phyloP scores from a whole-genome alignment of 1,140 invertebrate genomes.

The Trinorchestia longiramus region DNA sequence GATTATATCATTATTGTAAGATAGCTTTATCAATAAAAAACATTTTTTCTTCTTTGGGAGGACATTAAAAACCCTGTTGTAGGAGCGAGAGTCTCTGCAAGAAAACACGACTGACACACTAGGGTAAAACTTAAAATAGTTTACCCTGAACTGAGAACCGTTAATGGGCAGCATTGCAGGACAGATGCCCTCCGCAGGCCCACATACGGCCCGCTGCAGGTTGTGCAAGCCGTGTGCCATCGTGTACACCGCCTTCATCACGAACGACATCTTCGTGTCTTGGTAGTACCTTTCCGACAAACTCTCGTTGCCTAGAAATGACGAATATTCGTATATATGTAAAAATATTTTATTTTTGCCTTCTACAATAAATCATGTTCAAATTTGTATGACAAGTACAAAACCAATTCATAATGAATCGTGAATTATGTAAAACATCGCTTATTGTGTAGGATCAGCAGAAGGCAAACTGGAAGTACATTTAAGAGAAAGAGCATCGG shows the following conservation, averaged over 20 bases:
- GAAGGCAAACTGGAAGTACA: neutral
- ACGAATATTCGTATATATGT: neutral
- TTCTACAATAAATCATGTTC: neutral
- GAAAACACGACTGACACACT: no score
- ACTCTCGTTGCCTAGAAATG: slow-evolving; percentile 72
- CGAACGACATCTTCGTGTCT: slow-evolving; percentile 84
- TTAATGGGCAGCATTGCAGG: slow-evolving; percentile 76
- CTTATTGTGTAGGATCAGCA: neutral
- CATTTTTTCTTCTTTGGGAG: neutral
- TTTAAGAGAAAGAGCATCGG: neutral
- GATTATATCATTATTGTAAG: neutral
- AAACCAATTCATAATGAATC: neutral
- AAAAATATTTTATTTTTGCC: neutral
- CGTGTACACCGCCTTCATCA: slow-evolving; percentile 82
- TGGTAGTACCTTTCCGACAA: slow-evolving; percentile 75
- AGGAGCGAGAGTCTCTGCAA: neutral
- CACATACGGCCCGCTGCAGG: slow-evolving; percentile 73
- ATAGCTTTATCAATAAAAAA: neutral
- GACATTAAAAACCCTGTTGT: neutral
- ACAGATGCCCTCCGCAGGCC: slow-evolving; percentile 73
- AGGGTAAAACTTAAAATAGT: neutral
- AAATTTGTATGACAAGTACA: neutral
- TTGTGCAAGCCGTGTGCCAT: slow-evolving; percentile 79
- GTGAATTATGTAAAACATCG: neutral
- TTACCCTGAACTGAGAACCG: slow-evolving; percentile 75